Evolutionary conservation across 2,888 invertebrate genomes (phyloP), one percentile per base, ranked within the genome.

Genomic region (Pecten maximus): DNA sequence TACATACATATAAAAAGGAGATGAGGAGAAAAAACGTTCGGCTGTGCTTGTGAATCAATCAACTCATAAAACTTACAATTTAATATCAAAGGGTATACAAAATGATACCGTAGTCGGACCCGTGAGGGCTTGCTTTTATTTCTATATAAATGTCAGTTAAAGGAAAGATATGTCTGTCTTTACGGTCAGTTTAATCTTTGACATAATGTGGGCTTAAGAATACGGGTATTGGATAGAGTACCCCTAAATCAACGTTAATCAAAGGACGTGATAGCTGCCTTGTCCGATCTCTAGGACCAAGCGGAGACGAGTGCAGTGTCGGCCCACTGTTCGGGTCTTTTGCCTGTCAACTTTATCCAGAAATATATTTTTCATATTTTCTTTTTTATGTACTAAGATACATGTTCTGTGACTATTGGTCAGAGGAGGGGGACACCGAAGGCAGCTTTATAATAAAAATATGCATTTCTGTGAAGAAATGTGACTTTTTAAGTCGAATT

Each of bases 161-260:
- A 74, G 74, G 12, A 15, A 74, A 74, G 28, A 74, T 74, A 74
- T 74, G 74, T 74, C 74, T 74, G 74, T 28, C 12, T 74, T 74
- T 74, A 74, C 74, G 74, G 74, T 74, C 74, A 74, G 74, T 74
- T 74, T 74, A 74, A 74, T 74, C 35, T 74, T 74, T 74, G 74
- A 74, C 74, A 74, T 74, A 74, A 74, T 74, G 15, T 23, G 23
- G 35, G 74, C 74, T 74, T 74, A 74, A 35, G 74, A 74, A 74
- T 74, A 74, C 74, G n/a, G 28, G 74, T 28, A 74, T 35, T 74
- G 12, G 35, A 74, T 35, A 74, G 19, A 35, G 74, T 74, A 74
- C 74, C 74, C 74, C 28, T 74, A 74, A 74, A 74, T 74, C 74
- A 74, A 28, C 74, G 74, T 23, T 74, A 74, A 74, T 74, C 74